Percentiles rank a stretch among this genome's conserved stretches.
These are phyloP conservation scores for Mesorhabditis sp. DNA, from an alignment of 2,888 invertebrate genomes.

Conservation along the genomic window DNA sequence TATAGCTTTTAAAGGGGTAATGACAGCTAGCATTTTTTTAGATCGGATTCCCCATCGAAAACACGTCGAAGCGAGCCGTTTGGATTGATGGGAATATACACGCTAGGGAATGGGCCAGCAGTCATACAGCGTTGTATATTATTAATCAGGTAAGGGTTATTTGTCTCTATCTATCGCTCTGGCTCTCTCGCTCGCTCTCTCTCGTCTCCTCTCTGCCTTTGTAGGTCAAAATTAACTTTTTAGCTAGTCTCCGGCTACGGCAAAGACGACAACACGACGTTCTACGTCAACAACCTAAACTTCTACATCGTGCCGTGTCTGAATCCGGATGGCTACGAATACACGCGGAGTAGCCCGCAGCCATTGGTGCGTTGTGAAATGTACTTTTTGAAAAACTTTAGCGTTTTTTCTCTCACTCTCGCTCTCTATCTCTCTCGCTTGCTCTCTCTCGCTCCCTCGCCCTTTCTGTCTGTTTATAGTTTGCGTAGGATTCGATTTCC, in stretches of 20 bases:
- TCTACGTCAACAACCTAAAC: slow-evolving; percentile 48
- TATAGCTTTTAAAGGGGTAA: slow-evolving; percentile 13
- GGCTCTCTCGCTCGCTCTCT: neutral
- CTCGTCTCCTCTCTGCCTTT: neutral
- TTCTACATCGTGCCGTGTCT: slow-evolving; percentile 53
- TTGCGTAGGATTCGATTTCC: no score
- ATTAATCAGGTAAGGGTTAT: slow-evolving; percentile 46
- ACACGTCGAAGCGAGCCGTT: slow-evolving; percentile 41
- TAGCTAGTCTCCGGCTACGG: slow-evolving; percentile 53
- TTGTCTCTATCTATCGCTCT: slow-evolving; percentile 8
- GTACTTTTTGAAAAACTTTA: neutral
- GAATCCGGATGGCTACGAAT: slow-evolving; percentile 58
- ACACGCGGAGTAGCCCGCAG: slow-evolving; percentile 44
- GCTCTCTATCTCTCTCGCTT: no score
- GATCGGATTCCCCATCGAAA: slow-evolving; percentile 40
- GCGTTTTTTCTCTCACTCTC: neutral
- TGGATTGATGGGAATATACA: slow-evolving; percentile 59
- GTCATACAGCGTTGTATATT: slow-evolving; percentile 56
- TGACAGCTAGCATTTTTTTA: slow-evolving; percentile 12
- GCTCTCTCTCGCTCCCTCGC: no score
- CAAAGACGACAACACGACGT: slow-evolving; percentile 43
- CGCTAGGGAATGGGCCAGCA: slow-evolving; percentile 57
- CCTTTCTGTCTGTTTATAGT: no score
- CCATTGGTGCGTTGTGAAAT: slow-evolving; percentile 33
- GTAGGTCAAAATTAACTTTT: slow-evolving; percentile 11